Percentiles rank a stretch among this genome's conserved stretches.
phyloP scores from a whole-genome alignment of 2,113 vertebrate genomes.

The Crotalus horridus region DNA sequence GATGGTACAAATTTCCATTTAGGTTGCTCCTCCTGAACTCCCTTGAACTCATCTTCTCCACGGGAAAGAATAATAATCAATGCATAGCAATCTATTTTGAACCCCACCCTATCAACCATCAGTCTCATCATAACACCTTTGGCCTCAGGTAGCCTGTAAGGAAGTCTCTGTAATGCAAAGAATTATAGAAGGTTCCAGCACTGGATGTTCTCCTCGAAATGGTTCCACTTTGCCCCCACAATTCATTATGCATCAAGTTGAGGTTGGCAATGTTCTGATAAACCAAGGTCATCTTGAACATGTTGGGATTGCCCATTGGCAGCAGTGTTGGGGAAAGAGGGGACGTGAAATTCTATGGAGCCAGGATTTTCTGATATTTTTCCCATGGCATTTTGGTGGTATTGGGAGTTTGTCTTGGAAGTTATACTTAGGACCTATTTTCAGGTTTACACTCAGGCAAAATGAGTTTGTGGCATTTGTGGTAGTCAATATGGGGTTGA shows the following conservation, averaged over 20 bases:
- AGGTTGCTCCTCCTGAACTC: not conserved
- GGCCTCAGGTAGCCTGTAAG: not conserved
- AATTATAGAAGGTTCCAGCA: not conserved
- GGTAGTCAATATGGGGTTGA: not conserved
- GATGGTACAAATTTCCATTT: not conserved
- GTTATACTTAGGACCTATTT: not conserved
- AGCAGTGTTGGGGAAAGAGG: not conserved
- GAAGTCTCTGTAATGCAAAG: not conserved
- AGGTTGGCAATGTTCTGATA: not conserved
- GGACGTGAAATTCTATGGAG: not conserved
- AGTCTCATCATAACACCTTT: not conserved
- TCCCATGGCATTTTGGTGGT: not conserved
- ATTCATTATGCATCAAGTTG: not conserved
- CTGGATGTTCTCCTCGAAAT: not conserved
- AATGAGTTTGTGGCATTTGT: not conserved
- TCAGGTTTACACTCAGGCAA: not conserved
- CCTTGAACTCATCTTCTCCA: not conserved
- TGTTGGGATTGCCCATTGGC: not conserved
- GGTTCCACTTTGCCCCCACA: not conserved
- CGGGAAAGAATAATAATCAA: not conserved
- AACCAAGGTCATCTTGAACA: not conserved
- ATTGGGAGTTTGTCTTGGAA: not conserved
- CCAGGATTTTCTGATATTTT: not conserved
- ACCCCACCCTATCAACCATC: not conserved
- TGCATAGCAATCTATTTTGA: not conserved